These are phyloP conservation scores for Macrophya alboannulata DNA, from an alignment of 2,888 invertebrate genomes.

Conservation along the genomic window DNA sequence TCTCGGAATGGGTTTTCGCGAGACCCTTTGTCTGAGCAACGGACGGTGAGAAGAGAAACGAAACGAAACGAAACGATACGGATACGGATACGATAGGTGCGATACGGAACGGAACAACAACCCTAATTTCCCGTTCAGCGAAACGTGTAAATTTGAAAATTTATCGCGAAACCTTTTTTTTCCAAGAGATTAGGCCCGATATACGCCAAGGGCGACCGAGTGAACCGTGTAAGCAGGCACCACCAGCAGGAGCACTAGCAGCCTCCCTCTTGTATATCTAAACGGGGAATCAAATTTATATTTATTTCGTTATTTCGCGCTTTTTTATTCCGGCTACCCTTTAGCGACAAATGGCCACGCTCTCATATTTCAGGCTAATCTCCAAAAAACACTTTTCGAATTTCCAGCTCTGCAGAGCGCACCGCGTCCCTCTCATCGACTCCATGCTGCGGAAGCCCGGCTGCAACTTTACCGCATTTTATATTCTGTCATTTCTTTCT, in stretches of 20 bases:
- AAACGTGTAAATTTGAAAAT: slow-evolving; percentile 58
- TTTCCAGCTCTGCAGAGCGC: slow-evolving; percentile 64
- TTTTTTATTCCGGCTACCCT: slow-evolving; percentile 53
- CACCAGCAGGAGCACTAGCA: neutral
- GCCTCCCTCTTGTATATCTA: slow-evolving; percentile 64
- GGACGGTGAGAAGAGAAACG: neutral
- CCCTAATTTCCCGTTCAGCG: slow-evolving; percentile 57
- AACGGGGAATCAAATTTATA: slow-evolving; percentile 73
- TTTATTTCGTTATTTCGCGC: slow-evolving; percentile 67
- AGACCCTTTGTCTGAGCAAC: neutral
- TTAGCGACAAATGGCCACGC: slow-evolving; percentile 69
- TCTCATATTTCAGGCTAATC: slow-evolving; percentile 34
- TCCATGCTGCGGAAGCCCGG: neutral
- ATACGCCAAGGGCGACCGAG: slow-evolving; percentile 35
- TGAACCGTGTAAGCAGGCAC: slow-evolving; percentile 20
- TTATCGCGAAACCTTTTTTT: slow-evolving; percentile 57
- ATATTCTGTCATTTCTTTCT: neutral
- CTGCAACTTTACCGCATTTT: neutral
- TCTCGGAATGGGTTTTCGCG: neutral
- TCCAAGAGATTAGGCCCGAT: slow-evolving; percentile 56
- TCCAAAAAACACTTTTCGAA: slow-evolving; percentile 60
- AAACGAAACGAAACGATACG: slow-evolving; percentile 20
- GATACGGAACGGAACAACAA: slow-evolving; percentile 38
- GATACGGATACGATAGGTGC: neutral
- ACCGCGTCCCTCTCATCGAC: neutral